Percentiles rank a stretch among this genome's conserved stretches.
Conservation (phyloP, 2,113 vertebrate species). For the Scalopus aquaticus region DNA sequence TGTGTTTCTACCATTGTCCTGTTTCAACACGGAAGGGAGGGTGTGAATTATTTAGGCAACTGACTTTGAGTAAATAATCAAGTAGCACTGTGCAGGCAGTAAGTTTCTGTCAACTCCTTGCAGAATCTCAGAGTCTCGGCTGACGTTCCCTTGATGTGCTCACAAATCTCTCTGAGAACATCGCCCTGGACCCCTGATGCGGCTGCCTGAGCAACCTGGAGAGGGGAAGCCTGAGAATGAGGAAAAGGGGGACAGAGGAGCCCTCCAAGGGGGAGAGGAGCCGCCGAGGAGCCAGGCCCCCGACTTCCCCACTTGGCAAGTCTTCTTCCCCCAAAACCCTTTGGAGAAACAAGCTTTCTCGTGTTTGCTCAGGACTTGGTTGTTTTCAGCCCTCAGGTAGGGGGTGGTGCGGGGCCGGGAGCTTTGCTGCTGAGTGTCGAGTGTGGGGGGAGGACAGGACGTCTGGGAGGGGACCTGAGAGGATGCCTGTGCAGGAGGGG, state of each 20-base stretch:
- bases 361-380: constrained; percentile 18
- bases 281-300: constrained; percentile 76
- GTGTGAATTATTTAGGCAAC: constrained; percentile 80
- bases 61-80: constrained; percentile 69
- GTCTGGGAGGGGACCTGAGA: not conserved
- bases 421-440: not conserved
- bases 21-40: constrained; percentile 51
- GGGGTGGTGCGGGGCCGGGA: constrained; percentile 40
- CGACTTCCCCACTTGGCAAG: constrained; percentile 86
- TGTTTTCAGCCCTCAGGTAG: constrained; percentile 50
- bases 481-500: not conserved
- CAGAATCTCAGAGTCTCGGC: constrained; percentile 76
- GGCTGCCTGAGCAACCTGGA: constrained; percentile 83
- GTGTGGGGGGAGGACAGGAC: not conserved
- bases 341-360: not conserved
- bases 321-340: constrained; percentile 67
- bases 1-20: constrained; percentile 62
- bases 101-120: constrained; percentile 80
- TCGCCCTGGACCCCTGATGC: constrained; percentile 80
- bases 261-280: constrained; percentile 79
- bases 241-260: constrained; percentile 74
- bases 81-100: constrained; percentile 6
- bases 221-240: constrained; percentile 82
- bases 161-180: constrained; percentile 54
- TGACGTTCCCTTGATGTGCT: constrained; percentile 82